phyloP scores from a whole-genome alignment of 2,113 vertebrate genomes.

The Rhabdomys dilectus region DNA sequence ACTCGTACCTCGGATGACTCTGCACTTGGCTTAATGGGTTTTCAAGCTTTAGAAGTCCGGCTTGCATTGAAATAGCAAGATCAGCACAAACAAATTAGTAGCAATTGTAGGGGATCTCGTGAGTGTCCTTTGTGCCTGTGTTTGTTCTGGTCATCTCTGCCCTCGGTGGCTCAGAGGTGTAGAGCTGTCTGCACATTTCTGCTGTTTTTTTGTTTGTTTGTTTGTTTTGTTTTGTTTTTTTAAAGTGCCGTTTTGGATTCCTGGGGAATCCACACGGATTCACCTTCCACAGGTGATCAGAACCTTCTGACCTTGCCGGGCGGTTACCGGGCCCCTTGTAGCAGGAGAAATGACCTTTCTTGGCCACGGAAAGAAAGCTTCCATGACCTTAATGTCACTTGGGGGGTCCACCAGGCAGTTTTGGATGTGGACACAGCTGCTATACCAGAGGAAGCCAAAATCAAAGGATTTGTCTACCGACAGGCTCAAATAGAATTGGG shows the following conservation, averaged over 20 bases:
- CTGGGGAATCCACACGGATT: not conserved
- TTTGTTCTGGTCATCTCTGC: not conserved
- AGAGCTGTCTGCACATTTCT: constrained; percentile 33
- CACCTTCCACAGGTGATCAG: constrained; percentile 35
- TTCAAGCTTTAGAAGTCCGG: constrained; percentile 4
- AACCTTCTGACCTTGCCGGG: constrained; percentile 35
- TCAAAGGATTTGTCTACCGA: not conserved
- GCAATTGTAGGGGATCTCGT: not conserved
- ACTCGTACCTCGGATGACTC: not conserved
- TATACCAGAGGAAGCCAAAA: not conserved
- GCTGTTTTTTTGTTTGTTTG: not conserved
- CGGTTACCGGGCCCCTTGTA: constrained; percentile 35
- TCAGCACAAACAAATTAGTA: not conserved
- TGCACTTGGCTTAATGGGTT: not conserved
- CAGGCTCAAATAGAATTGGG: not conserved
- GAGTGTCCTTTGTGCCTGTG: not conserved
- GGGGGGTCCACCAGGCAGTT: not conserved
- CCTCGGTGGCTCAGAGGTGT: not conserved
- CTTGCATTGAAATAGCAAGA: constrained; percentile 55
- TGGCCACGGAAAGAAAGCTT: constrained; percentile 24
- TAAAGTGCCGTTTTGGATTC: constrained; percentile 13
- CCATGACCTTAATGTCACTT: constrained; percentile 23
- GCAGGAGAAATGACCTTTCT: constrained; percentile 33
- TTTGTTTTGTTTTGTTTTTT: too few species aligned
- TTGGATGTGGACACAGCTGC: constrained; percentile 21